Evolutionary conservation across 2,797 vertebrate species (phyloP).

Genomic region (Dendrocincla tyrannina): DNA sequence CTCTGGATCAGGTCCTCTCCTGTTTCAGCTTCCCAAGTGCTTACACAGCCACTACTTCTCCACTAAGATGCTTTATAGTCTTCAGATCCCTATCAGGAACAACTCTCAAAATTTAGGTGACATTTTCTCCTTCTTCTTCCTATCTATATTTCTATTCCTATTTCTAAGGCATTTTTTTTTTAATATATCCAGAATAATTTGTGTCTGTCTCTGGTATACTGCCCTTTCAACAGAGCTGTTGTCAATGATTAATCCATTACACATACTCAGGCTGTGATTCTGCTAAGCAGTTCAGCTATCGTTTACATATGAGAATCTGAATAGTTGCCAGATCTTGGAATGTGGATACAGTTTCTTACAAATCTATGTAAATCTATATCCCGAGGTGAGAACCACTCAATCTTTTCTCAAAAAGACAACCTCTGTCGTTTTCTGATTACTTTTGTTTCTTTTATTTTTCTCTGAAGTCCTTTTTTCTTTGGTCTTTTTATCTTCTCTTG

Average conservation of each 20-base stretch:
- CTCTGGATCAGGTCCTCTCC: not conserved
- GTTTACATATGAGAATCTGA: not conserved
- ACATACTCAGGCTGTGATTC: not conserved
- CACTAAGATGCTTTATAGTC: not conserved
- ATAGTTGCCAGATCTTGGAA: not conserved
- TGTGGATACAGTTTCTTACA: not conserved
- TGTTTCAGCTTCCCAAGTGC: not conserved
- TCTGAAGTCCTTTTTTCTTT: not conserved
- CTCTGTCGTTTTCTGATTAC: not conserved
- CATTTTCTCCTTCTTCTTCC: not conserved
- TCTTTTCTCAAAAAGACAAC: not conserved
- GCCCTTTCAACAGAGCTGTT: not conserved
- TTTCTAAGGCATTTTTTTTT: not conserved
- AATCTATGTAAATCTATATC: not conserved
- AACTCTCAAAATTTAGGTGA: not conserved
- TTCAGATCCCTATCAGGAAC: not conserved
- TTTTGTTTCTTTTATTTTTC: not conserved
- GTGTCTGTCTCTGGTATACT: not conserved
- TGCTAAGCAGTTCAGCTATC: not conserved
- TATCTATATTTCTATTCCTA: not conserved
- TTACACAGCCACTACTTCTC: not conserved
- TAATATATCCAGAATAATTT: not conserved
- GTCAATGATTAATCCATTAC: not conserved
- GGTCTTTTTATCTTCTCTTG: accelerated
- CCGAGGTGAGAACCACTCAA: accelerated